A percentile compares a stretch with the other conserved stretches of the same genome.
These are phyloP conservation scores for Lepus timidus DNA, from an alignment of 2,113 vertebrate genomes.

Conservation along the genomic window DNA sequence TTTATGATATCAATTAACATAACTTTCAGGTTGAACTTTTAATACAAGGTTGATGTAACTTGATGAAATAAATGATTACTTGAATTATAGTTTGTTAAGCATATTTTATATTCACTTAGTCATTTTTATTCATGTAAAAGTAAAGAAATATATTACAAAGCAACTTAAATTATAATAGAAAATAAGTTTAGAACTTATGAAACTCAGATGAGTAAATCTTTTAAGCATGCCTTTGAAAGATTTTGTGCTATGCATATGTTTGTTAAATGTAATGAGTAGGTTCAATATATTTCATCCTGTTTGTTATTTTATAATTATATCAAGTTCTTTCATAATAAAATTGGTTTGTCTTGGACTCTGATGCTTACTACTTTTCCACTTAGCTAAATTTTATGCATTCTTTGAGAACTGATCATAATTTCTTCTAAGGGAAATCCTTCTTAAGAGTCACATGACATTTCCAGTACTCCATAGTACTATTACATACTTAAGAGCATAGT, in stretches of 20 bases:
- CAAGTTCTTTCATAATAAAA: slow-evolving; percentile 9
- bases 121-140: not conserved
- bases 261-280: not conserved
- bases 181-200: slow-evolving; percentile 19
- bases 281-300: not conserved
- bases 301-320: not conserved
- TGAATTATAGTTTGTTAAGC: not conserved
- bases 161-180: not conserved
- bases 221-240: not conserved
- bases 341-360: not conserved
- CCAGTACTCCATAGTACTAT: not conserved
- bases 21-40: not conserved
- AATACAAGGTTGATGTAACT: not conserved
- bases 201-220: not conserved
- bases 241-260: not conserved
- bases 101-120: not conserved
- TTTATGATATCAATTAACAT: not conserved
- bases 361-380: not conserved
- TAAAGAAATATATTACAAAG: not conserved
- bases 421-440: not conserved
- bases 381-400: not conserved
- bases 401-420: not conserved
- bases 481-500: not conserved
- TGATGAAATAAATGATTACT: not conserved
- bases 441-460: not conserved